Evolutionary conservation across 2,797 vertebrate species (phyloP), one percentile per base, ranked within the genome.

Genomic region (Crocidura indochinensis): DNA sequence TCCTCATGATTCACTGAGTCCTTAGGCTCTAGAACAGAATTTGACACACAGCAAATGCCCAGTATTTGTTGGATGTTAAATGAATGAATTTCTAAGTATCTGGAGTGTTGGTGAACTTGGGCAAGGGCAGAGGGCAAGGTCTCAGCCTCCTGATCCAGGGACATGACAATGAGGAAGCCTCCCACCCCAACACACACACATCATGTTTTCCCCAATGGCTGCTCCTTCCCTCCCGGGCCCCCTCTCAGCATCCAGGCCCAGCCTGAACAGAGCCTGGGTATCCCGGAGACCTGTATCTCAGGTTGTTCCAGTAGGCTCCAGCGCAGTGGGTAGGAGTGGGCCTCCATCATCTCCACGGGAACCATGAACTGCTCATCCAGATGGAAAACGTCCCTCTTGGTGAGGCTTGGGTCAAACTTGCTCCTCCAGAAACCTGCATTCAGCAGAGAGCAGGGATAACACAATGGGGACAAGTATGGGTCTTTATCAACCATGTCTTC

Each of bases 271-370:
- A 38, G 38, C 84, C 72, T 73, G 84, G 26, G 60, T 2, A 68
- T 3, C n/a, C 65, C 7, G 64, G 84, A 93, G 96, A 99, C 99
- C 98, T 99, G 98, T 64, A 98, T 98, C 22, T 99, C 98, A 11
- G 98, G 98, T 60, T 98, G 98, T 75, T 98, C 97, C 94, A 98
- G 96, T 46, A 83, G 97, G 88, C 98, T 98, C 97, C 98, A 98
- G 93, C 98, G 99, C 75, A 99, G 96, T 8, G 99, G 98, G 88
- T 99, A 99, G 53, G 98, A 98, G 72, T 97, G 95, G 71, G 98
- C 98, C 89, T 98, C 98, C 99, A 99, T 99, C 98, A 99, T 99
- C 84, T 99, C 98, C 75, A 99, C 99, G 0, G 98, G 98, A 84
- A 99, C 98, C 11, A 98, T 95, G 0, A 97, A 97, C 4, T 98